These are phyloP conservation scores for Hydraecia micacea DNA, from an alignment of 2,888 invertebrate genomes.

Conservation along the genomic window DNA sequence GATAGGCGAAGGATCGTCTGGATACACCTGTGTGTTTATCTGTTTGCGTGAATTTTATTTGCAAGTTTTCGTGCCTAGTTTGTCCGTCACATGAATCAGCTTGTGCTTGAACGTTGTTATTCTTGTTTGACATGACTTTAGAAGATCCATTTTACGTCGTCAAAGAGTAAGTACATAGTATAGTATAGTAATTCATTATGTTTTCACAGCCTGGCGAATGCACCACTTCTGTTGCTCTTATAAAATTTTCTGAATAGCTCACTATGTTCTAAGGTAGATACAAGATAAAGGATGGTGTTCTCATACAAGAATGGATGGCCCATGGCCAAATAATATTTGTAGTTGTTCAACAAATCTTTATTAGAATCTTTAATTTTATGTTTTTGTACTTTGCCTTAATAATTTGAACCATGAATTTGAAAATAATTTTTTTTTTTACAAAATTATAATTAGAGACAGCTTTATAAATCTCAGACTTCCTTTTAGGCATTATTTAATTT, in stretches of 20 bases:
- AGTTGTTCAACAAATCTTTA: not conserved
- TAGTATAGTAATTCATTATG: slow-evolving; percentile 69
- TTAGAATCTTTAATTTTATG: not conserved
- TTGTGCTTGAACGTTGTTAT: slow-evolving; percentile 72
- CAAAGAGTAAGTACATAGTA: slow-evolving; percentile 95
- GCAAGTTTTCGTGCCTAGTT: slow-evolving; percentile 60
- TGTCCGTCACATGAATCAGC: slow-evolving; percentile 80
- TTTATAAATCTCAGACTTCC: not conserved
- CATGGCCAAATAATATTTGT: not conserved
- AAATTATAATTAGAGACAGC: not conserved
- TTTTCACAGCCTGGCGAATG: slow-evolving; percentile 34
- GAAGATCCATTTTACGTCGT: slow-evolving; percentile 99
- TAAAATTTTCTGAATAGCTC: not conserved
- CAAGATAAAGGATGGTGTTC: not conserved
- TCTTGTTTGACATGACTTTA: slow-evolving; percentile 96
- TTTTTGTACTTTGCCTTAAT: not conserved
- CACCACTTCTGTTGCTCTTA: slow-evolving; percentile 8
- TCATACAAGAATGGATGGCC: not conserved
- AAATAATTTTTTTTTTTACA: not conserved
- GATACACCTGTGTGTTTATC: slow-evolving; percentile 73
- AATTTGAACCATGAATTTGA: not conserved
- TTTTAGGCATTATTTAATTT: not conserved
- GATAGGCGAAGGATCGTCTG: slow-evolving; percentile 82
- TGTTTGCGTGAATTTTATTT: slow-evolving; percentile 67
- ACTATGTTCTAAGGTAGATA: not conserved